phyloP scores from a whole-genome alignment of 2,888 invertebrate species.

The Parelbella ahira region DNA sequence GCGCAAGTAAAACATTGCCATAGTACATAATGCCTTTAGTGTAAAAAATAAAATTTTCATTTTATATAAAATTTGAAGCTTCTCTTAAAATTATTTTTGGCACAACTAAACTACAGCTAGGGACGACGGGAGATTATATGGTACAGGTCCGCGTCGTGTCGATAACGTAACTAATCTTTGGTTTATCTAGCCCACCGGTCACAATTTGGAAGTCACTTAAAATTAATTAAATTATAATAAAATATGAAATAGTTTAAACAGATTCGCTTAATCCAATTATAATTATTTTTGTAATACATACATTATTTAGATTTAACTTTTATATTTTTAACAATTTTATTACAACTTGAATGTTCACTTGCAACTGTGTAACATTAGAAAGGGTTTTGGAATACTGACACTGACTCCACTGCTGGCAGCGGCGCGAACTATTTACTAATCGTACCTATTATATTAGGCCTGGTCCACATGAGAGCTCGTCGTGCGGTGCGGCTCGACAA shows the following conservation, averaged over 20 bases:
- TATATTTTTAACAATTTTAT: slow-evolving; percentile 33
- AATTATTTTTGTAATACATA: slow-evolving; percentile 27
- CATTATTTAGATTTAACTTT: slow-evolving; percentile 19
- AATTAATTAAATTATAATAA: slow-evolving; percentile 46
- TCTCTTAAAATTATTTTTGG: slow-evolving; percentile 66
- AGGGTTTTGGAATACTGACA: slow-evolving; percentile 23
- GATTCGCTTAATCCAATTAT: slow-evolving; percentile 42
- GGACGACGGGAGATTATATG: slow-evolving; percentile 63
- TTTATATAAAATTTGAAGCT: slow-evolving; percentile 47
- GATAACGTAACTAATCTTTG: slow-evolving; percentile 68
- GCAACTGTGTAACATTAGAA: slow-evolving; percentile 10
- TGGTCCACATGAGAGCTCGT: no score
- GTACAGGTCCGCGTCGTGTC: slow-evolving; percentile 61
- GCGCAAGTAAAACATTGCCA: slow-evolving; percentile 50
- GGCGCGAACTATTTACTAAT: slow-evolving; percentile 12
- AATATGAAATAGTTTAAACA: slow-evolving; percentile 59
- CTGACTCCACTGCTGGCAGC: slow-evolving; percentile 8
- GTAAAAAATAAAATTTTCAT: slow-evolving; percentile 56
- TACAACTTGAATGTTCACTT: slow-evolving; percentile 28
- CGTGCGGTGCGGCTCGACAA: no score
- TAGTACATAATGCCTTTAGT: slow-evolving; percentile 65
- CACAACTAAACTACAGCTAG: slow-evolving; percentile 47
- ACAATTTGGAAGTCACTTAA: slow-evolving; percentile 54
- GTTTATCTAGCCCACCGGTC: slow-evolving; percentile 77
- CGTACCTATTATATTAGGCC: slow-evolving; percentile 1